phyloP scores from a whole-genome alignment of 2,888 invertebrate genomes.

The Abrostola triplasia region DNA sequence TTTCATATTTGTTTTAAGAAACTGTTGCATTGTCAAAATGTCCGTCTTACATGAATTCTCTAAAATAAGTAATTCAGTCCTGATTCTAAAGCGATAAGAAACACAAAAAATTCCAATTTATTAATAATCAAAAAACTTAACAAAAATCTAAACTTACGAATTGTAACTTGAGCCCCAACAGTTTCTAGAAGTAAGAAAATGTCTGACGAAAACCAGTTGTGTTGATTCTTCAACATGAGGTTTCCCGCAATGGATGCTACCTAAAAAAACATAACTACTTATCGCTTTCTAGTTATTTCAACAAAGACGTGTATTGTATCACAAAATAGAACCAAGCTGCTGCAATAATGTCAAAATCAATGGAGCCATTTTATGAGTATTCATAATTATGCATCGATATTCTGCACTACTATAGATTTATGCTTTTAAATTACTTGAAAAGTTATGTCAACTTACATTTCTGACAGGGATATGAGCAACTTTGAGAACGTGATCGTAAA shows the following conservation, averaged over 20 bases:
- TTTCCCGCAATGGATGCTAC: conserved; percentile 92
- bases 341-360: no score
- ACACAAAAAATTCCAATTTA: no score
- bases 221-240: conserved; percentile 90
- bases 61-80: conserved; percentile 14
- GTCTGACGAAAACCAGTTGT: conserved; percentile 91
- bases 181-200: conserved; percentile 87
- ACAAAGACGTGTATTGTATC: no score
- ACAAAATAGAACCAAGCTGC: no score
- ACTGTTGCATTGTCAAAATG: conserved; percentile 74
- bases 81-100: no score
- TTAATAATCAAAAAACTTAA: no score
- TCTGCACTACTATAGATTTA: no score
- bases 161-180: conserved; percentile 71
- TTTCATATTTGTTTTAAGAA: conserved; percentile 78
- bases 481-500: conserved; percentile 90
- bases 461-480: conserved; percentile 92
- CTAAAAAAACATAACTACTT: conserved; percentile 79
- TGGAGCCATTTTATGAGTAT: no score
- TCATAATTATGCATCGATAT: no score
- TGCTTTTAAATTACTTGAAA: no score
- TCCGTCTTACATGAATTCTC: conserved; percentile 30
- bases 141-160: no score
- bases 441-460: conserved; percentile 90
- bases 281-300: no score